Conservation (phyloP, 2,888 invertebrate species). For the Anticlea derivata region DNA sequence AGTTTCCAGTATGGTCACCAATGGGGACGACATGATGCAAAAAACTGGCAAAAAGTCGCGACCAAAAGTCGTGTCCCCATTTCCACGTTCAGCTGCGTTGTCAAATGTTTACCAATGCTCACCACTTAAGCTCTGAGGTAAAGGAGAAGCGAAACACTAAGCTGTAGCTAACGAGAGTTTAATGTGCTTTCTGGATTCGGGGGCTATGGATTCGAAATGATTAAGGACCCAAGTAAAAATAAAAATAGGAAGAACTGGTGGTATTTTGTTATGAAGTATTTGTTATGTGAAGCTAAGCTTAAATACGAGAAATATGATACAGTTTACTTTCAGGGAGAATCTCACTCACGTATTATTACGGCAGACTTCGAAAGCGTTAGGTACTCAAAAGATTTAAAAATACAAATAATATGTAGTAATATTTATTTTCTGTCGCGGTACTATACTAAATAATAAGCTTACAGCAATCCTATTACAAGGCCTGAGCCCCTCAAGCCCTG, state of each 20-base stretch:
- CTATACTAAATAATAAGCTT: constrained; percentile 26
- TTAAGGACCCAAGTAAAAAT: constrained; percentile 8
- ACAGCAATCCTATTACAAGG: constrained; percentile 24
- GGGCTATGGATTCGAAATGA: constrained; percentile 22
- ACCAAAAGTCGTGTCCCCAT: constrained; percentile 5
- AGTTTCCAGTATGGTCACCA: no score
- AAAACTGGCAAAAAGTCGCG: constrained; percentile 4
- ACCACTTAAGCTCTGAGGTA: constrained; percentile 33
- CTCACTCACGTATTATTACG: no score
- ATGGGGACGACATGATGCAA: no score
- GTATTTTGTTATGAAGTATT: background rate
- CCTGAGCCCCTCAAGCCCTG: constrained; percentile 6
- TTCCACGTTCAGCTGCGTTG: constrained; percentile 19
- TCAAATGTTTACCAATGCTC: constrained; percentile 40
- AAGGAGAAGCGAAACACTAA: constrained; percentile 39
- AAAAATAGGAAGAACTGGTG: background rate
- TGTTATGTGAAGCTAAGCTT: background rate
- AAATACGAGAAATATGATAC: no score
- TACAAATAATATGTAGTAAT: no score
- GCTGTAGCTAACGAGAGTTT: constrained; percentile 42
- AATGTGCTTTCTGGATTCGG: constrained; percentile 32
- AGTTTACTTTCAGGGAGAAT: no score
- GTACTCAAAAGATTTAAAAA: no score
- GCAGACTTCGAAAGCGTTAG: no score
- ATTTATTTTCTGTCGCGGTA: no score